Base-by-base conservation (phyloP, 2,113 vertebrate species). In the Leucoraja erinaceus region DNA sequence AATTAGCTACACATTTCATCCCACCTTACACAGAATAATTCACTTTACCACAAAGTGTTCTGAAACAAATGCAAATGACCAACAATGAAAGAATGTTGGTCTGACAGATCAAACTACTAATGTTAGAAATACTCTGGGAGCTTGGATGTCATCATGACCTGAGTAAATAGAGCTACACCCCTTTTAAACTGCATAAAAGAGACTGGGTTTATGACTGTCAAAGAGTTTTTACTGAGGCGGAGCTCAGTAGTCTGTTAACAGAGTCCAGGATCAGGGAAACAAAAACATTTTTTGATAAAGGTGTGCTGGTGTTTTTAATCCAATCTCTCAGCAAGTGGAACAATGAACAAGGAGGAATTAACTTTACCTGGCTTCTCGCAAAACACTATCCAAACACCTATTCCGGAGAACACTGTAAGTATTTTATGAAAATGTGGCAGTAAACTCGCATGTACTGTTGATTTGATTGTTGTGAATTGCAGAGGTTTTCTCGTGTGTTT, bases 141-240 rank as follows among this genome's bases (percentile, higher is more conserved):
- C 20, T 54, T 54, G 20, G 33, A 91, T 91, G 90, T 54, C 66
- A 72, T 70, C 86, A 90, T 91, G 20, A 54, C 38, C 8, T 47
- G 68, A 47, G 8, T 91, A 74, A 47, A 74, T 18, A 91, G 68
- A 91, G 90, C 4, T 38, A 91, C 88, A 70, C 90, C 90, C 90
- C 90, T 91, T 72, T 91, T 91, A 72, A 72, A 72, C 72, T 28
- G 38, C 90, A 91, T 72, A 91, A 38, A 88, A 91, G 63, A 38
- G 22, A 10, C 90, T 72, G 22, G n/a, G n/a, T 9, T 54, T 72
- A 18, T 38, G 90, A 91, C 38, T 74, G 84, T 14, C n/a, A 0
- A 72, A 72, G 63, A 54, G 33, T 11, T 38, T 25, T 54, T 16
- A 33, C 18, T 47, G 10, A 6, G 38, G 66, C 28, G 38, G 90